Percentiles rank a stretch among this genome's conserved stretches.
phyloP scores from a whole-genome alignment of 2,113 vertebrate species.

The Datnioides undecimradiatus region DNA sequence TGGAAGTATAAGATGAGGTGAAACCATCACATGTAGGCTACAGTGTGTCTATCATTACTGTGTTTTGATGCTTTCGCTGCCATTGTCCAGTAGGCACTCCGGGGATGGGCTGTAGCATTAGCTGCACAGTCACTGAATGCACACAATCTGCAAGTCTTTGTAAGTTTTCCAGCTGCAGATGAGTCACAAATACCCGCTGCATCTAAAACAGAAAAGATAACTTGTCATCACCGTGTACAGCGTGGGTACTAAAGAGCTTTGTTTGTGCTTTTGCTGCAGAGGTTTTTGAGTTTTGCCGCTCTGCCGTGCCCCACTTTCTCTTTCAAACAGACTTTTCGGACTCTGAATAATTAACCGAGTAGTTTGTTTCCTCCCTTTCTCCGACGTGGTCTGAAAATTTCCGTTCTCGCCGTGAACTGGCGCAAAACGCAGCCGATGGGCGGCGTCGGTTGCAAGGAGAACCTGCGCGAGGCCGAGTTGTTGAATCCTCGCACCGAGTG shows the following conservation, averaged over 20 bases:
- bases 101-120: not conserved
- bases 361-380: conserved; percentile 9
- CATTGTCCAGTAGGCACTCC: not conserved
- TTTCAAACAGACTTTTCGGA: not conserved
- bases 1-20: not conserved
- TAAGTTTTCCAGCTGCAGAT: not conserved
- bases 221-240: not conserved
- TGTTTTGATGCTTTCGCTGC: not conserved
- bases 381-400: not conserved
- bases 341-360: not conserved
- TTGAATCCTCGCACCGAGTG: not conserved
- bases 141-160: not conserved
- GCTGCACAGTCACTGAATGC: not conserved
- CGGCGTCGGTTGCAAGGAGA: not conserved
- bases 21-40: conserved; percentile 6
- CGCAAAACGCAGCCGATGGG: not conserved
- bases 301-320: not conserved
- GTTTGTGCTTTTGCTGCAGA: not conserved
- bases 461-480: not conserved
- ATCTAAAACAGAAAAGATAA: not conserved
- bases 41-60: not conserved
- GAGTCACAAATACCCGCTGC: not conserved
- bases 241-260: not conserved
- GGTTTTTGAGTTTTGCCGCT: not conserved
- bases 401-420: not conserved